A percentile compares a stretch with the other conserved stretches of the same genome.
phyloP scores from a whole-genome alignment of 2,113 vertebrate species.

The Bucco capensis region DNA sequence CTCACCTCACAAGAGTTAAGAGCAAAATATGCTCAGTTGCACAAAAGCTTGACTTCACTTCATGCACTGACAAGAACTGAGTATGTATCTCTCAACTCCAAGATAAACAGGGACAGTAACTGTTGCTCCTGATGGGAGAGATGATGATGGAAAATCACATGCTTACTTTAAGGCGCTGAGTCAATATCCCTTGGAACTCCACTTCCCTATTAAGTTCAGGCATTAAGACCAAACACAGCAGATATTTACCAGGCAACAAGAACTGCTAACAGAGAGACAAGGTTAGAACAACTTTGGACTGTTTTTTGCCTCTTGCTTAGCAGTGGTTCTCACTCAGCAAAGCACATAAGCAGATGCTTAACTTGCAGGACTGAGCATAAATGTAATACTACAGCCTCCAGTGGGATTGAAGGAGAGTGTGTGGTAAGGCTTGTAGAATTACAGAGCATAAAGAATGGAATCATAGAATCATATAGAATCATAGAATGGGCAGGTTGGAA shows the following conservation, averaged over 20 bases:
- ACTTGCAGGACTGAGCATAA: background rate
- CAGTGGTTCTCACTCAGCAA: background rate
- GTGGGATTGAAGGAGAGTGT: rapidly evolving
- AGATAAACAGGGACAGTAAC: background rate
- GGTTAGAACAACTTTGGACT: background rate
- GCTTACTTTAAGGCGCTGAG: background rate
- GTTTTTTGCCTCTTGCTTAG: background rate
- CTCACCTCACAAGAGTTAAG: background rate
- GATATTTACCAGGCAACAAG: background rate
- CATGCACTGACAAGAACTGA: background rate
- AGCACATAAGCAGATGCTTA: background rate
- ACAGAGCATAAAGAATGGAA: background rate
- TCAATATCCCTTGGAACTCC: background rate
- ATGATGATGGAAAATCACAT: background rate
- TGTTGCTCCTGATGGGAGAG: background rate
- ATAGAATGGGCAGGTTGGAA: no score
- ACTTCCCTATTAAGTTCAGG: background rate
- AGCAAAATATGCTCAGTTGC: background rate
- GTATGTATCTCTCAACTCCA: background rate
- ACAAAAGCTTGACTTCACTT: background rate
- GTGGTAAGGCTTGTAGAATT: background rate
- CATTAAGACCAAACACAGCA: background rate
- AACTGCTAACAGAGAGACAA: background rate
- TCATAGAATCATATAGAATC: no score
- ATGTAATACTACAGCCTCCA: background rate